Evolutionary conservation across 1,140 invertebrate genomes (phyloP).

Genomic region (Philopotamus ludificatus): DNA sequence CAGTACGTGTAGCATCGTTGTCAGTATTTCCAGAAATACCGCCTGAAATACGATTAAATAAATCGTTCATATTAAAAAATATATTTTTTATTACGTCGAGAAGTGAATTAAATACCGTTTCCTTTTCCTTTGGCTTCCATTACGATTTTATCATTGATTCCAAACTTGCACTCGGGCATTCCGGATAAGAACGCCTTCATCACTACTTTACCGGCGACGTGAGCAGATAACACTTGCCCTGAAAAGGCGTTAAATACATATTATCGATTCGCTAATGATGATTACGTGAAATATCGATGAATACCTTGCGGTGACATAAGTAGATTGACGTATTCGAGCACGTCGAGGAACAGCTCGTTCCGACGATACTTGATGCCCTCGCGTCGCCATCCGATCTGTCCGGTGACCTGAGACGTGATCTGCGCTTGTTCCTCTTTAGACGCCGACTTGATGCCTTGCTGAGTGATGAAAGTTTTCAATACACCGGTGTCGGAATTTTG

Average conservation of each 20-base stretch:
- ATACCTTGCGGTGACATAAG: conserved; percentile 98
- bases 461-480: conserved; percentile 98
- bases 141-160: conserved; percentile 99
- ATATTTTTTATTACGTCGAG: conserved; percentile 14
- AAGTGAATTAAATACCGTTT: conserved; percentile 47
- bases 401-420: conserved; percentile 99
- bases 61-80: neutral
- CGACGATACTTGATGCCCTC: conserved; percentile 99
- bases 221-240: conserved; percentile 97
- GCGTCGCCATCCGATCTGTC: conserved; percentile 99
- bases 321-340: conserved; percentile 98
- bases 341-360: conserved; percentile 98
- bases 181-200: conserved; percentile 99
- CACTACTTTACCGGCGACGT: conserved; percentile 98
- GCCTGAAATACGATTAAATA: conserved; percentile 46
- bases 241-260: conserved; percentile 42
- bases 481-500: conserved; percentile 99
- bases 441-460: conserved; percentile 98
- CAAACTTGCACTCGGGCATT: conserved; percentile 99
- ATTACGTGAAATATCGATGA: neutral
- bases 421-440: conserved; percentile 99
- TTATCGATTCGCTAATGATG: neutral
- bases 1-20: conserved; percentile 80
- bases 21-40: conserved; percentile 72
- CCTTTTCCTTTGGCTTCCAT: conserved; percentile 95